phyloP scores from a whole-genome alignment of 2,113 vertebrate species.

The Leptobrachium leishanense region DNA sequence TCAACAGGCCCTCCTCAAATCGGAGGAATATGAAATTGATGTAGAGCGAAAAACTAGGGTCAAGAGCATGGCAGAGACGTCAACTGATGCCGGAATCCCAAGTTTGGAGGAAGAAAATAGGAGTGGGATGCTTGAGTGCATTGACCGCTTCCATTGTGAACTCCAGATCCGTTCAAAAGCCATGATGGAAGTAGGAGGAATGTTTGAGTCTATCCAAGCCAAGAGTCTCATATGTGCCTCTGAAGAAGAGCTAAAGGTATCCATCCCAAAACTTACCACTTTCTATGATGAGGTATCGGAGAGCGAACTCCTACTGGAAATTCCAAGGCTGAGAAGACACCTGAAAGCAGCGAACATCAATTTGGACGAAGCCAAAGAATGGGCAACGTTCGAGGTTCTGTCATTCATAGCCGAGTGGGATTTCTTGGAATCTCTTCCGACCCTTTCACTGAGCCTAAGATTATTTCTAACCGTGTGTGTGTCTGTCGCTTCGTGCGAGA shows the following conservation, averaged over 20 bases:
- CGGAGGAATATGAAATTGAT: not conserved
- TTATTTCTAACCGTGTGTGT: not conserved
- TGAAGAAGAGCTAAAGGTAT: constrained; percentile 28
- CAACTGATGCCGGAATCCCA: not conserved
- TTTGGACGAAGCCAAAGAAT: not conserved
- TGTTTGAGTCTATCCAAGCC: not conserved
- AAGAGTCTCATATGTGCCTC: constrained; percentile 5
- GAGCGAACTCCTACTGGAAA: constrained; percentile 9
- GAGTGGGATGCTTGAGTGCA: no score
- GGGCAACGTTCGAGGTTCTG: not conserved
- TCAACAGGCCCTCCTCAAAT: not conserved
- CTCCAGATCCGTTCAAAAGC: constrained; percentile 2
- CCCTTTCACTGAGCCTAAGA: not conserved
- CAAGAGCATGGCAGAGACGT: not conserved
- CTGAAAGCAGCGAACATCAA: not conserved
- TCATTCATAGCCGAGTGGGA: not conserved
- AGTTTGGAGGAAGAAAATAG: no score
- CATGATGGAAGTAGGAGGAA: not conserved
- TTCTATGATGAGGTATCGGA: constrained; percentile 23
- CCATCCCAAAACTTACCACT: constrained; percentile 22
- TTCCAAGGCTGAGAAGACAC: constrained; percentile 5
- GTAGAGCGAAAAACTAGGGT: not conserved
- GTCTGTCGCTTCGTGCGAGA: not conserved
- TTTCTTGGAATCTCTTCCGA: not conserved
- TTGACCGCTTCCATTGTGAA: not conserved